Evolutionary conservation across 2,888 invertebrate genomes (phyloP), one percentile per base, ranked within the genome.

Genomic region (Apodemia duryi): DNA sequence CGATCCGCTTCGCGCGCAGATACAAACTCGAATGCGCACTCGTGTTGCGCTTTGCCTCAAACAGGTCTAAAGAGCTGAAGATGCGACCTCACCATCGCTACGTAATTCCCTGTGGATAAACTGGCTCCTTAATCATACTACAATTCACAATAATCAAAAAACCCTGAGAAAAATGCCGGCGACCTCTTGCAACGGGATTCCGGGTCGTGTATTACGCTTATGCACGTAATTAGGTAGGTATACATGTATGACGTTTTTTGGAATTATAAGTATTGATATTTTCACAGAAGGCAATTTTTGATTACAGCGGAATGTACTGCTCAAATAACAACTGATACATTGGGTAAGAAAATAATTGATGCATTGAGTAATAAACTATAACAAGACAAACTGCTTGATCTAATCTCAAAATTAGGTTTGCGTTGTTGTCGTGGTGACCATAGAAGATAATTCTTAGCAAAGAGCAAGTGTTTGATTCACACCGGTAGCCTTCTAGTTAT

Each of bases 1-100:
- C 88, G 88, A 86, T 85, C 89, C 84, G 89, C 87, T 88, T 89
- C 88, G 90, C 84, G 81, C 86, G 86, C 84, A 70, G 79, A 74
- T 72, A 75, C 71, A 69, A 68, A 78, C 78, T 74, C 77, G 82
- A 89, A 83, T 89, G 89, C 77, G 78, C 72, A 68, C 52, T 71
- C 46, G 46, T 1, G 69, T 69, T 67, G 70, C 67, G 46, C 46
- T 46, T 13, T 6, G 43, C 5, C 46, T 13, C 46, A 46, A 43
- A 46, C 43, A 62, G 60, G 38, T 67, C 62, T 65, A 63, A 68
- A 52, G 67, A 67, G 64, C 65, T 71, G 68, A 63, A 66, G 60
- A 54, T 29, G 57, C 67, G 60, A 61, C 62, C 62, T 51, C 52
- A 61, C 61, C 51, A 13, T 13, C 38, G 52, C 52, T 29, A 46